Evolutionary conservation across 2,113 vertebrate species (phyloP), one percentile per base, ranked within the genome.

Genomic region (Anseranas semipalmata): DNA sequence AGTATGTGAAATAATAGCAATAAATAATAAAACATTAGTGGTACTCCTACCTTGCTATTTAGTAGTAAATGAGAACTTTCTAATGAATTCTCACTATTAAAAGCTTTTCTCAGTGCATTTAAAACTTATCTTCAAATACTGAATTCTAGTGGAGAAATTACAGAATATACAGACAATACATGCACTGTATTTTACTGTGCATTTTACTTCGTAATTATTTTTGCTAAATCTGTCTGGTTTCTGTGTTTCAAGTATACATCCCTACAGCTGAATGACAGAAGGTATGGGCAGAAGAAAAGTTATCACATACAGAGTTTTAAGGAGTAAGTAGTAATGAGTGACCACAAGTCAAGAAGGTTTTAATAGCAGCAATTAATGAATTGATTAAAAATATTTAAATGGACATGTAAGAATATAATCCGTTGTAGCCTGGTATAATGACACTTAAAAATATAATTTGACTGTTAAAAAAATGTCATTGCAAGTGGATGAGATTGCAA

Each of bases 401-500:
- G 33, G 37, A 67, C 32, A 48, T 79, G 32, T 77, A 60, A 81
- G 30, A 63, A 48, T 84, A 71, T 76, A 88, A 63, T 65, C 16
- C 33, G 24, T 17, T 89, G 41, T 66, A 85, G 17, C 12, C 16
- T 90, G 24, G 10, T 87, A 32, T 79, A 79, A 81, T 67, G 35
- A 91, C 73, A 60, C 72, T 94, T 93, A 17, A 87, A 83, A 79
- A 72, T 79, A 65, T 55, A 90, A 65, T 95, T 96, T 93, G 90
- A 92, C 92, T 67, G 24, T 75, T 78, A 50, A 77, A 89, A 84
- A 82, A 67, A 56, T 48, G 33, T 62, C 25, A 94, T 93, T 82
- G 41, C 73, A 90, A 96, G 63, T 95, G 50, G 62, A 86, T 97
- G 89, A 96, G 82, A 97, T 96, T 98, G 90, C 70, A 96, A 92